These are phyloP conservation scores for Chesias legatella DNA, from an alignment of 2,888 invertebrate genomes.

Conservation along the genomic window DNA sequence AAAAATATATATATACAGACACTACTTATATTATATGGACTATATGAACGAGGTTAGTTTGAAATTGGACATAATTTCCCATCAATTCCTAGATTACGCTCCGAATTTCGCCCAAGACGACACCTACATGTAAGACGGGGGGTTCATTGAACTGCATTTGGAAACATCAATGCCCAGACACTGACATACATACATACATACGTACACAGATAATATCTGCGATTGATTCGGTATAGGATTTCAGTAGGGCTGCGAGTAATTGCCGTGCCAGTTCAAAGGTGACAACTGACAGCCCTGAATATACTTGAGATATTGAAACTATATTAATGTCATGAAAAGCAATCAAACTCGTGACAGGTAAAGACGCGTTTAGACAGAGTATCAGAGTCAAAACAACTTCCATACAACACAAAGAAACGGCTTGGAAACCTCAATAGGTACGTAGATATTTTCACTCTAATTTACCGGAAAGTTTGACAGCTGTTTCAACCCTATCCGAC, in stretches of 20 bases:
- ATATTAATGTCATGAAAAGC: no score
- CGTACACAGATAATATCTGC: constrained; percentile 6
- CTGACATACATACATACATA: constrained; percentile 18
- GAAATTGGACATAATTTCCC: background rate
- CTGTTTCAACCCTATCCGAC: no score
- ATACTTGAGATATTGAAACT: no score
- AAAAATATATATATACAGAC: no score
- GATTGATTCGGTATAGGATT: constrained; percentile 10
- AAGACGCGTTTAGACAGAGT: no score
- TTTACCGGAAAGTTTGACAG: no score
- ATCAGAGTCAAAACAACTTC: no score
- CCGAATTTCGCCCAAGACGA: constrained; percentile 5
- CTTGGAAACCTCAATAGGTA: no score
- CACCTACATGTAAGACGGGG: constrained; percentile 1
- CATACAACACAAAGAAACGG: no score
- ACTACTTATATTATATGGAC: no score
- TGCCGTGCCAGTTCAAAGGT: background rate
- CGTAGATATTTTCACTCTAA: no score
- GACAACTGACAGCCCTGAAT: background rate
- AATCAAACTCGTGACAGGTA: no score
- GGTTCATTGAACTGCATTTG: constrained; percentile 25
- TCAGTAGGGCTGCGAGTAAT: background rate
- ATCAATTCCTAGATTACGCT: background rate
- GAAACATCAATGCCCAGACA: constrained; percentile 19
- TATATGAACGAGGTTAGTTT: background rate